phyloP scores from a whole-genome alignment of 2,797 vertebrate species.

The Acropternis orthonyx region DNA sequence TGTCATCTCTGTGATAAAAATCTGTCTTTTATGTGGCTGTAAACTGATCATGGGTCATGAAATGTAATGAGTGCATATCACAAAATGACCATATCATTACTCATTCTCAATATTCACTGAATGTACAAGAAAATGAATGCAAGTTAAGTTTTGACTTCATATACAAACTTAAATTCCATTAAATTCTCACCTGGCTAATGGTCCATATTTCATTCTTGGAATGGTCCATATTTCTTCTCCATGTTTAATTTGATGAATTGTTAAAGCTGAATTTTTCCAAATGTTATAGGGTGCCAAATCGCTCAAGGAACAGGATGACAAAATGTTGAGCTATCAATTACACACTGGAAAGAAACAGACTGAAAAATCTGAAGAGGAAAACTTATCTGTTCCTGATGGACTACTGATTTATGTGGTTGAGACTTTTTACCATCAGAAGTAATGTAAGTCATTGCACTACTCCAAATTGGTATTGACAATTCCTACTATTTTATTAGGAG shows the following conservation, averaged over 20 bases:
- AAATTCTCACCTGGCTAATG: not conserved
- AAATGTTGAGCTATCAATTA: not conserved
- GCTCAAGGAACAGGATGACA: not conserved
- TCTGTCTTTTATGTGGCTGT: not conserved
- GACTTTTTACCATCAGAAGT: not conserved
- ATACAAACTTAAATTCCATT: not conserved
- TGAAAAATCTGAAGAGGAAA: not conserved
- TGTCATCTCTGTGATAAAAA: constrained; percentile 10
- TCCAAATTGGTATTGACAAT: not conserved
- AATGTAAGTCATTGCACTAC: not conserved
- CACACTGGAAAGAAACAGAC: not conserved
- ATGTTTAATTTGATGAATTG: not conserved
- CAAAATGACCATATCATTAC: not conserved
- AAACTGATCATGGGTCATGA: not conserved
- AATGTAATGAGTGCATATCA: constrained; percentile 25
- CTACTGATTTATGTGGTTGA: not conserved
- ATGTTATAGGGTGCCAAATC: not conserved
- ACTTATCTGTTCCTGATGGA: not conserved
- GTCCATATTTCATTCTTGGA: not conserved
- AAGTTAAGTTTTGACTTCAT: not conserved
- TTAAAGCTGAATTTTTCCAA: not conserved
- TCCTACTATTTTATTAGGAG: not conserved
- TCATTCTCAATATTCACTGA: not conserved
- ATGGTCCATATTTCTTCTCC: not conserved
- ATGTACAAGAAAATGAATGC: not conserved